Conservation (phyloP, 2,113 vertebrate species). For the Pseudolaguvia tuberculata region DNA sequence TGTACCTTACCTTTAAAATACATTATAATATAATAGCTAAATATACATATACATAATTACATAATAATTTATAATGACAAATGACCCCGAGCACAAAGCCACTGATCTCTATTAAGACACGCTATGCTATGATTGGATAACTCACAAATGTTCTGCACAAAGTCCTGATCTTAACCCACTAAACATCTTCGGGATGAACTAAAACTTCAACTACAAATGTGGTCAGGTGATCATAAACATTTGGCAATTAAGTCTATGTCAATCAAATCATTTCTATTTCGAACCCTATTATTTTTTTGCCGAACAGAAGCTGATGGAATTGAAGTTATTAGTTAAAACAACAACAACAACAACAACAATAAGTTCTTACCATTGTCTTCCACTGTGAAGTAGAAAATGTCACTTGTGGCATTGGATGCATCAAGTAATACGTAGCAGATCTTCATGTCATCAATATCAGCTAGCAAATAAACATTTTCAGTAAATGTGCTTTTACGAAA, state of each 20-base stretch:
- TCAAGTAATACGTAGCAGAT: constrained; percentile 76
- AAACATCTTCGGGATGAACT: too few species aligned
- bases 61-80: too few species aligned
- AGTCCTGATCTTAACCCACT: too few species aligned
- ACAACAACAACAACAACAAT: background rate
- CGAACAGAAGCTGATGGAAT: background rate
- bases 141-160: too few species aligned
- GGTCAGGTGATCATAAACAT: too few species aligned
- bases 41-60: background rate
- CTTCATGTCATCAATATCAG: constrained; percentile 79
- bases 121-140: too few species aligned
- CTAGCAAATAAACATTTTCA: constrained; percentile 55
- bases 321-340: background rate
- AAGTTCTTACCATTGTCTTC: constrained; percentile 76
- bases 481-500: background rate
- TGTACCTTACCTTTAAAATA: background rate
- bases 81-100: too few species aligned
- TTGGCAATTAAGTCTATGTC: too few species aligned
- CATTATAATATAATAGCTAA: background rate
- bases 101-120: too few species aligned
- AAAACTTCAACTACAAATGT: too few species aligned
- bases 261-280: background rate
- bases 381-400: constrained; percentile 79
- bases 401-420: constrained; percentile 73
- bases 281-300: too few species aligned